These are phyloP conservation scores for Steatornis caripensis DNA, from an alignment of 2,113 vertebrate species.

Conservation along the genomic window DNA sequence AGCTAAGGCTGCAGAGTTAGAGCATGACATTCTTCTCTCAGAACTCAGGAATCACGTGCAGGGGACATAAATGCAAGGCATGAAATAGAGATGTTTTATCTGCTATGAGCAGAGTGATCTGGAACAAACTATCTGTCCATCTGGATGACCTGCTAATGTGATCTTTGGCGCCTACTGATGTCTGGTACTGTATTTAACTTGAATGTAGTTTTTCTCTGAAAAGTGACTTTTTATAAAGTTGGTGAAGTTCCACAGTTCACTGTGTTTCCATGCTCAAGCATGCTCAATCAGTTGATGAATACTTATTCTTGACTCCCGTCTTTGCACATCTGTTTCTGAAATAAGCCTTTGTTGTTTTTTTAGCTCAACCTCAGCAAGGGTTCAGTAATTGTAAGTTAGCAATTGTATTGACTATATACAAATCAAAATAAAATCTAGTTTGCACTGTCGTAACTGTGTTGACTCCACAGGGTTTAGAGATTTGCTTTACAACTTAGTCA, in stretches of 20 bases:
- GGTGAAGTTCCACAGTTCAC: neutral
- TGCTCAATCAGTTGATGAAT: neutral
- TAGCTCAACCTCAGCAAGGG: neutral
- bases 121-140: neutral
- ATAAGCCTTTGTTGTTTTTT: neutral
- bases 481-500: neutral
- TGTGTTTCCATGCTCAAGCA: neutral
- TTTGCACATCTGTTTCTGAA: neutral
- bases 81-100: neutral
- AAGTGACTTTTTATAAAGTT: neutral
- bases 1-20: slow-evolving; percentile 1
- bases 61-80: neutral
- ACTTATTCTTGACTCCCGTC: neutral
- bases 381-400: neutral
- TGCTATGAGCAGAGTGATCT: neutral
- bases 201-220: neutral
- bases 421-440: neutral
- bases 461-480: neutral
- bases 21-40: neutral
- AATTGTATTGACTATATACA: neutral
- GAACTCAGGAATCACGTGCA: neutral
- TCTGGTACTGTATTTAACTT: neutral
- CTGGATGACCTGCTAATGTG: neutral
- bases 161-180: neutral
- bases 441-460: neutral